phyloP scores from a whole-genome alignment of 2,797 vertebrate genomes.

The Malacoctenus gilli region DNA sequence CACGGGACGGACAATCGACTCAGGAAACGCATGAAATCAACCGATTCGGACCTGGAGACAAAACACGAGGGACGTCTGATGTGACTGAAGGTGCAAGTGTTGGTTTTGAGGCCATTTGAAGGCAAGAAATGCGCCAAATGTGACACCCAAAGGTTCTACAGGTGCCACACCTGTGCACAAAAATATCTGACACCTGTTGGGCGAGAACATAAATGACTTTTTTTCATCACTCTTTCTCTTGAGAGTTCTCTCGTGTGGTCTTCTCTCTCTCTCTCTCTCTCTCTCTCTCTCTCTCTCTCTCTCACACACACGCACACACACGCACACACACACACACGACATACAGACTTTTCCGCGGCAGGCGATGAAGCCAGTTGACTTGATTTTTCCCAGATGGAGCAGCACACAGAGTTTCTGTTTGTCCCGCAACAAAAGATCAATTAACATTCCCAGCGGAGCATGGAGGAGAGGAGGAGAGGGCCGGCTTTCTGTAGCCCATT shows the following conservation, averaged over 20 bases:
- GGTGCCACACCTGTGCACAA: constrained; percentile 1
- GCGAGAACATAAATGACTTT: background rate
- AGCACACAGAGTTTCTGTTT: constrained; percentile 70
- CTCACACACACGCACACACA: no score
- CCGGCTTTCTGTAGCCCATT: constrained; percentile 63
- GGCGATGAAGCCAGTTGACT: constrained; percentile 43
- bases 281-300: no score
- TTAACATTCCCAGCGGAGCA: constrained; percentile 72
- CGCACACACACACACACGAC: no score
- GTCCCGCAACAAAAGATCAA: constrained; percentile 70
- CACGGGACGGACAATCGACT: no score
- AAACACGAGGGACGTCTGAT: no score
- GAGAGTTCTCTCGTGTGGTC: no score
- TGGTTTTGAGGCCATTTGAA: no score
- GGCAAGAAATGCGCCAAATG: no score
- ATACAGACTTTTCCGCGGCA: constrained; percentile 31
- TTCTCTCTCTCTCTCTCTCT: no score
- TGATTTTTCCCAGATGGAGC: constrained; percentile 72
- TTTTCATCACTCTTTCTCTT: no score
- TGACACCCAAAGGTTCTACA: constrained; percentile 1
- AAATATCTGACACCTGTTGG: background rate
- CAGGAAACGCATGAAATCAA: no score
- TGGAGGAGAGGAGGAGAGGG: constrained; percentile 57
- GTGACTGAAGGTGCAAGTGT: no score
- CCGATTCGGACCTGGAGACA: background rate